Percentiles rank a stretch among this genome's conserved stretches.
These are phyloP conservation scores for Agonum fuliginosum DNA, from an alignment of 2,888 invertebrate species.

Conservation along the genomic window DNA sequence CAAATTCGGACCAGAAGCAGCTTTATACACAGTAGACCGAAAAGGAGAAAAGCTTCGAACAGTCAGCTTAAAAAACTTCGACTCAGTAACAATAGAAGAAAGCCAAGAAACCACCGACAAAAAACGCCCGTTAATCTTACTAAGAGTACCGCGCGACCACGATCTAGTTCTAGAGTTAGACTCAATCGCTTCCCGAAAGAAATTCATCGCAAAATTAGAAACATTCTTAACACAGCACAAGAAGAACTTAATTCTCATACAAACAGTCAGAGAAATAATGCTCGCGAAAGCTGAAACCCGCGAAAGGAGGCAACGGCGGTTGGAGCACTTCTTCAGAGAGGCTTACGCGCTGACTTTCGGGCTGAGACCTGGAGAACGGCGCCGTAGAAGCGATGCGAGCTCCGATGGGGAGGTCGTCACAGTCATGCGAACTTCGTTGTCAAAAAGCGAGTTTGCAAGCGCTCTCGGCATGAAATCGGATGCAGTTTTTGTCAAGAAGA, in stretches of 20 bases:
- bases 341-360: constrained; percentile 96
- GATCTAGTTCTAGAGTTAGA: constrained; percentile 95
- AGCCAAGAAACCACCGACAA: constrained; percentile 86
- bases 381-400: constrained; percentile 83
- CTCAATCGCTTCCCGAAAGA: constrained; percentile 84
- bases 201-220: constrained; percentile 91
- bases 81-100: constrained; percentile 89
- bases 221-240: constrained; percentile 89
- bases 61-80: constrained; percentile 84
- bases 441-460: constrained; percentile 94
- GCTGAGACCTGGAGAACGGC: constrained; percentile 88
- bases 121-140: constrained; percentile 87
- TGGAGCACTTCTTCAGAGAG: constrained; percentile 97
- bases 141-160: constrained; percentile 90
- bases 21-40: constrained; percentile 89
- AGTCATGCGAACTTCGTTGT: constrained; percentile 94
- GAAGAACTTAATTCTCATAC: constrained; percentile 83
- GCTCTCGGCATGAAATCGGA: constrained; percentile 96
- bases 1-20: constrained; percentile 91
- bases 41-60: constrained; percentile 94
- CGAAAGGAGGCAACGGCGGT: constrained; percentile 91
- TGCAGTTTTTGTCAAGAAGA: constrained; percentile 95
- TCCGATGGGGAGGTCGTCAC: constrained; percentile 90
- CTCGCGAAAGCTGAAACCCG: constrained; percentile 94
- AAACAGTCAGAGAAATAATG: constrained; percentile 89